Evolutionary conservation across 2,113 vertebrate species (phyloP).

Genomic region (Sphyrna mokarran): DNA sequence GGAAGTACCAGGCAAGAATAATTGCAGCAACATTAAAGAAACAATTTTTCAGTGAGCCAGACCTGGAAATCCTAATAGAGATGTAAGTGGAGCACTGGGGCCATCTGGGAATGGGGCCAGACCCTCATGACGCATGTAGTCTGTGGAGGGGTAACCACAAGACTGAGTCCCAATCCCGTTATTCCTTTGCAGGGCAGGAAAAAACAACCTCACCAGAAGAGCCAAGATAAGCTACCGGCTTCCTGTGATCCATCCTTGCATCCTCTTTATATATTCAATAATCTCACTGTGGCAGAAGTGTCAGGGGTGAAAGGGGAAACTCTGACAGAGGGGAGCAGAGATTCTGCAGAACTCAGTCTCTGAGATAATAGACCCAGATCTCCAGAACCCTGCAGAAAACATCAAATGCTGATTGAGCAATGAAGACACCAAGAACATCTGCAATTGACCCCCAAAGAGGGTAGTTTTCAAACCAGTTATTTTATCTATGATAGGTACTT

Average conservation of each 20-base stretch:
- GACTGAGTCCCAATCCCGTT: background rate
- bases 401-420: background rate
- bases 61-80: background rate
- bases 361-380: background rate
- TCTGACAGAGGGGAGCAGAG: background rate
- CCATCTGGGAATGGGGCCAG: background rate
- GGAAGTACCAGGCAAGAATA: background rate
- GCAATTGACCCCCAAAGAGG: background rate
- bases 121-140: background rate
- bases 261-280: background rate
- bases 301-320: background rate
- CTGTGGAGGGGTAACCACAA: background rate
- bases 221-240: background rate
- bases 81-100: background rate
- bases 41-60: background rate
- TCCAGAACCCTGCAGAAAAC: background rate
- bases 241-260: background rate
- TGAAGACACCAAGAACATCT: background rate
- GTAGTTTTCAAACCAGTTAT: background rate
- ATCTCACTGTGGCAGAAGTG: background rate
- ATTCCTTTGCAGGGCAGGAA: background rate
- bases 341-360: background rate
- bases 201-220: background rate
- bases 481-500: background rate
- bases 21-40: background rate